Percentiles rank a stretch among this genome's conserved stretches.
These are phyloP conservation scores for Protophormia terraenovae DNA, from an alignment of 2,888 invertebrate genomes.

Conservation along the genomic window DNA sequence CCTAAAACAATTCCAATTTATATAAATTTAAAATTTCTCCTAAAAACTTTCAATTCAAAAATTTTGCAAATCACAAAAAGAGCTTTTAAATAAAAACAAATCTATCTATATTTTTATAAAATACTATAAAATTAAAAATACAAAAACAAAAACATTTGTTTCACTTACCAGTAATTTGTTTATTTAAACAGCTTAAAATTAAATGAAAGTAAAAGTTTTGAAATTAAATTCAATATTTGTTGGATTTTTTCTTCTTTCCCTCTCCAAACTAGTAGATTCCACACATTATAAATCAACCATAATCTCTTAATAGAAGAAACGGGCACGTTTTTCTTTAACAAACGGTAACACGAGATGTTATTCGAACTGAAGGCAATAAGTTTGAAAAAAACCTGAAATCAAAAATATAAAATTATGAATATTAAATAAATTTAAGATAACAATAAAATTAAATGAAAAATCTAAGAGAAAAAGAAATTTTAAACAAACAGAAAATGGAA, in stretches of 20 bases:
- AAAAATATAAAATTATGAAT: neutral
- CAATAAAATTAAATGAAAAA: neutral
- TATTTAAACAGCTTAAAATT: neutral
- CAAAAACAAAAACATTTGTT: neutral
- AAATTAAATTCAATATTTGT: neutral
- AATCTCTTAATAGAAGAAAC: conserved; percentile 20
- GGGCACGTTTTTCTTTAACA: conserved; percentile 31
- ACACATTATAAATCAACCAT: neutral
- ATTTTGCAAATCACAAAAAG: too few species aligned
- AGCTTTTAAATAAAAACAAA: too few species aligned
- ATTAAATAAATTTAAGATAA: neutral
- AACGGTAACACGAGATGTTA: conserved; percentile 19
- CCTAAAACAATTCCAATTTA: too few species aligned
- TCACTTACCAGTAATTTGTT: neutral
- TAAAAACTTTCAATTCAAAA: too few species aligned
- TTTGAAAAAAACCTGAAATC: conserved; percentile 7
- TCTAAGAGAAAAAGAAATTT: neutral
- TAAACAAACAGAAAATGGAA: neutral
- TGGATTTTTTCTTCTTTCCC: neutral
- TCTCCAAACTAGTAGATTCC: neutral
- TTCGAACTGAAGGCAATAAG: conserved; percentile 26
- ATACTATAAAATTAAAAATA: neutral
- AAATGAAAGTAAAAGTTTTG: conserved; percentile 4
- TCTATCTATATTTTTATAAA: too few species aligned
- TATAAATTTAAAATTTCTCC: too few species aligned